Evolutionary conservation across 1,140 invertebrate species (phyloP).

Genomic region (Euborellia annulipes): DNA sequence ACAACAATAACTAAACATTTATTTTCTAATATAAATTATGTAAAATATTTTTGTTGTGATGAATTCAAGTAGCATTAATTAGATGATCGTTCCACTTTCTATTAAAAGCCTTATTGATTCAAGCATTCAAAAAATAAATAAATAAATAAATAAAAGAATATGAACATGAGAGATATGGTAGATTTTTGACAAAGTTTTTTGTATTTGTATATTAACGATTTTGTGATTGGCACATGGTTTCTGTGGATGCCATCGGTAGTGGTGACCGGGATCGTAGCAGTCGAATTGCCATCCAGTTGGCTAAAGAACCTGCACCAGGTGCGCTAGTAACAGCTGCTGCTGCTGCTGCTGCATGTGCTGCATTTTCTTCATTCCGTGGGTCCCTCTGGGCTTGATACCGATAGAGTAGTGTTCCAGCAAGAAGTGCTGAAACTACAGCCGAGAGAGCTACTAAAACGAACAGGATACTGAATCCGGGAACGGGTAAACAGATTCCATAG

Average conservation of each 20-base stretch:
- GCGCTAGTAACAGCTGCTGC: slow-evolving; percentile 27
- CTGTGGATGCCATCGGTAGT: slow-evolving; percentile 4
- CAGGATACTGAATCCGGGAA: slow-evolving; percentile 70
- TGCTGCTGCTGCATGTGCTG: slow-evolving; percentile 29
- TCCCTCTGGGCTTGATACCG: slow-evolving; percentile 58
- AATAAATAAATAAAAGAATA: too few relatives aligned
- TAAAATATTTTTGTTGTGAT: too few relatives aligned
- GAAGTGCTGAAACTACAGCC: slow-evolving; percentile 62
- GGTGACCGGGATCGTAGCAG: slow-evolving; percentile 38
- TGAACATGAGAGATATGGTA: too few relatives aligned
- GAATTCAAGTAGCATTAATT: too few relatives aligned
- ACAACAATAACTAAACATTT: too few relatives aligned
- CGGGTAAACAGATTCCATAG: slow-evolving; percentile 80
- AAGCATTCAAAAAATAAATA: too few relatives aligned
- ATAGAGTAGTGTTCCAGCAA: slow-evolving; percentile 57
- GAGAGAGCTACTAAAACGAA: slow-evolving; percentile 74
- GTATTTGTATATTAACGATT: too few relatives aligned
- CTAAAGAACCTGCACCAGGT: slow-evolving; percentile 28
- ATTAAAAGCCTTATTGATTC: too few relatives aligned
- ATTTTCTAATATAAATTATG: too few relatives aligned
- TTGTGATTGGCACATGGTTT: not conserved
- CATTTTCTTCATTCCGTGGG: slow-evolving; percentile 21
- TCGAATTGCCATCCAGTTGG: slow-evolving; percentile 54
- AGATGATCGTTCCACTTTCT: too few relatives aligned
- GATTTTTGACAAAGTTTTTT: too few relatives aligned